Evolutionary conservation across 2,113 vertebrate genomes (phyloP), one percentile per base, ranked within the genome.

Genomic region (Cynoglossus semilaevis): DNA sequence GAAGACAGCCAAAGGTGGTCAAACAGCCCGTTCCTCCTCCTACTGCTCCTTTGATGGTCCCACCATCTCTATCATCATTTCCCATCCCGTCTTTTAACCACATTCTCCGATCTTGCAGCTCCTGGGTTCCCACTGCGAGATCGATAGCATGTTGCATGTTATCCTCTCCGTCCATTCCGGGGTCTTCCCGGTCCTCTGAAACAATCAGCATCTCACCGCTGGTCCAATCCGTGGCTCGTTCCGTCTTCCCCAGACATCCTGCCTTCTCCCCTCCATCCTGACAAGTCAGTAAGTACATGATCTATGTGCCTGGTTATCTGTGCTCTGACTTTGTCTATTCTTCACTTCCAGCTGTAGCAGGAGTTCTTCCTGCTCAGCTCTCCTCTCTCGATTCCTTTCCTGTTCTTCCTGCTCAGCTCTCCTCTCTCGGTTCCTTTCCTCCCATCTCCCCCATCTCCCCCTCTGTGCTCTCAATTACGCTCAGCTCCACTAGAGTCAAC

Each of bases 401-500:
- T n/a, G n/a, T n/a, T n/a, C n/a, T n/a, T n/a, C n/a, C n/a, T n/a
- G n/a, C n/a, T n/a, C n/a, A n/a, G n/a, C n/a, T n/a, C n/a, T n/a
- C n/a, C n/a, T n/a, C n/a, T n/a, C n/a, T n/a, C n/a, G n/a, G n/a
- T n/a, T n/a, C n/a, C n/a, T n/a, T n/a, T n/a, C n/a, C n/a, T n/a
- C n/a, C n/a, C n/a, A n/a, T n/a, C n/a, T n/a, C n/a, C n/a, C 16
- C 42, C n/a, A 40, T 37, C 44, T 36, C 44, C 35, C 68, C 49
- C 40, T 61, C 61, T 51, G 60, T 3, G 56, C 45, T 51, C 62
- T 66, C 66, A 69, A 56, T 74, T 63, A 76, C 62, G 51, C 70
- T 49, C 53, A 14, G 37, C 16, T 19, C 51, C 10, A 38, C 7
- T 61, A 55, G 58, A 67, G 51, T 50, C 66, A 63, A 63, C 74